Evolutionary conservation across 1,140 invertebrate species (phyloP), one percentile per base, ranked within the genome.

Genomic region (Globodera rostochiensis): DNA sequence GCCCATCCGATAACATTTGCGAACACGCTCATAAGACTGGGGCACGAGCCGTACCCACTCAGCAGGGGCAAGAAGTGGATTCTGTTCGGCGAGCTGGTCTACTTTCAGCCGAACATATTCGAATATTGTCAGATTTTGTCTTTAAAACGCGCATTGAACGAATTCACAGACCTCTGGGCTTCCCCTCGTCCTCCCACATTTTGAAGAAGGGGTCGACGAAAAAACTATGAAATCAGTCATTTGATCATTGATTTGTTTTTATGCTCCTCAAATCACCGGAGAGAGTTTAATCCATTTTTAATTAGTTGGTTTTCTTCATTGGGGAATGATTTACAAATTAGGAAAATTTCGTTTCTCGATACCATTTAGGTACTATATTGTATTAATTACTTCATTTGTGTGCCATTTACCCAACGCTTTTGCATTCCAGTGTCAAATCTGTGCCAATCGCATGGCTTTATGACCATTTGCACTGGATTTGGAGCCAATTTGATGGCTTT

Each of bases 1-100:
- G 2, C 1, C 36, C 36, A 90, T 73, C 87, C 87, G 15, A 46
- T 90, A 19, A 77, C 73, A 4, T 85, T 87, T 11, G 73, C 82
- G 7, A 87, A 88, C 50, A 88, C 85, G 2, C 80, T 87, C n/a
- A 85, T 90, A 45, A 87, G 90, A 73, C 85, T 89, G 21, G 88
- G 88, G 1, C 82, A 88, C 69, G 88, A 89, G 74, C 88, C 88
- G 4, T 89, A 84, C 80, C 87, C 88, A 4, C 74, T 89, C 9
- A 84, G 75, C 9, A 84, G 70, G 13, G 88, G 88, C 66, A 86
- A 86, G 45, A 73, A 69, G 7, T 85, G 82, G 25, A 50, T 90
- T 46, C 46, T 81, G 36, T 82, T 82, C 49, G 88, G 88, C 46
- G 79, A 85, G 25, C 82, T 84, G 45, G 88, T 87, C 15, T 88